Base-by-base conservation (phyloP, 2,888 invertebrate species). In the Pandemis corylana region DNA sequence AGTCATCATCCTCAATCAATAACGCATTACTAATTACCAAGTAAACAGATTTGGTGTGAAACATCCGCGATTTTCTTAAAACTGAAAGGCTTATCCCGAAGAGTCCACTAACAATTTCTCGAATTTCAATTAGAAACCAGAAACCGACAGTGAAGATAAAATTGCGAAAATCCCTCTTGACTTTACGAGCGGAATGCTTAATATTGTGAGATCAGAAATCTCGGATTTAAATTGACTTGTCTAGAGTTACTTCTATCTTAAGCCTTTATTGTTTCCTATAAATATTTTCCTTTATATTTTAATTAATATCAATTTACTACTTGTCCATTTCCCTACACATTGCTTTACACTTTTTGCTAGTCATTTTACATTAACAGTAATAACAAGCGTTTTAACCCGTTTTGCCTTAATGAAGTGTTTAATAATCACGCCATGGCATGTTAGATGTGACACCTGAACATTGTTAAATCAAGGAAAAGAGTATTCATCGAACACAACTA, bases 61-160 rank as follows among this genome's bases (percentile, higher is more conserved):
- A 28, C 12, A 28, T 3, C 7, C 15, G 53, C 15, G 28, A 59
- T 59, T 59, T 28, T 59, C 28, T 28, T 28, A 46, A 46, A 59
- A 59, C 44, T 13, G 49, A 46, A 41, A 44, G 20, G 59, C 46
- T 12, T 44, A 46, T 44, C 53, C 53, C 41, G 12, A 62, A 63
- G 70, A 63, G 63, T 59, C 68, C 56, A 10, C 36, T 70, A 66
- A 74, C 74, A 74, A 69, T 71, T 64, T 75, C 78, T 77, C 78
- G 59, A 41, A 59, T 78, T 78, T 75, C 77, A 78, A 78, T 78
- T 77, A 78, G 78, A 59, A 72, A 71, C 69, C 68, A 66, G 72
- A 71, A 69, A 59, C 72, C 68, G 44, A 44, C 62, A 36, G 56
- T 71, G 67, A 63, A 62, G 66, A 63, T 68, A 61, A 71, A 73